Conservation (phyloP, 2,888 invertebrate species). For the Drosophila pseudotalamancana region DNA sequence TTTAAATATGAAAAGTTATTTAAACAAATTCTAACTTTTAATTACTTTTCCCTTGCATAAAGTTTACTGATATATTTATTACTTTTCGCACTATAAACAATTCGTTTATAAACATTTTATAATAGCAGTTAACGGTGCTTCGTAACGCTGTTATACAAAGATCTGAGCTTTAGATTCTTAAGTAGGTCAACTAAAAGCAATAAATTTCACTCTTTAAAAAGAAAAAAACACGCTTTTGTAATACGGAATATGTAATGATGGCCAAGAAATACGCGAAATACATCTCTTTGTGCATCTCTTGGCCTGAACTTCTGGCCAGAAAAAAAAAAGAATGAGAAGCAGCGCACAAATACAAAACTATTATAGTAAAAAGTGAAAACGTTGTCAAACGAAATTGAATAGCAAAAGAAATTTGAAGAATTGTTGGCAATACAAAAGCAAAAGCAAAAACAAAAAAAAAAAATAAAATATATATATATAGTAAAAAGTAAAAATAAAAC, state of each 20-base stretch:
- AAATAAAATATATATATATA: background rate
- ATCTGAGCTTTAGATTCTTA: conserved; percentile 5
- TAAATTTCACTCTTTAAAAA: conserved; percentile 56
- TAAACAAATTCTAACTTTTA: no score
- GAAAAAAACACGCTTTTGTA: conserved; percentile 53
- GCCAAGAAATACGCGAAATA: conserved; percentile 13
- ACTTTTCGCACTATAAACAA: no score
- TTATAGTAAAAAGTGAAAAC: conserved; percentile 69
- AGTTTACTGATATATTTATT: no score
- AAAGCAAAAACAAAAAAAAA: conserved; percentile 11
- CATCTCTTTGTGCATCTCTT: conserved; percentile 2
- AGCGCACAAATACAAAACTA: conserved; percentile 17
- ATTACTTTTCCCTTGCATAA: no score
- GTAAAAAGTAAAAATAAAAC: conserved; percentile 8
- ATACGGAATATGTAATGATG: conserved; percentile 39
- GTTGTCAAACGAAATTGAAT: conserved; percentile 68
- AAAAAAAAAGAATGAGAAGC: conserved; percentile 18
- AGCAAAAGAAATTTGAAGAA: conserved; percentile 72
- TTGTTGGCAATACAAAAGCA: conserved; percentile 52
- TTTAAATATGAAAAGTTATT: no score
- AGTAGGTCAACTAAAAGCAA: conserved; percentile 25
- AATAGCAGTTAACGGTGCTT: conserved; percentile 2
- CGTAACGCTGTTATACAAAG: conserved; percentile 8
- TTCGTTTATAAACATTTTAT: background rate
- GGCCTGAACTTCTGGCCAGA: conserved; percentile 19